Percentiles rank a stretch among this genome's conserved stretches.
phyloP scores from a whole-genome alignment of 1,140 invertebrate genomes.

The Varroa destructor region DNA sequence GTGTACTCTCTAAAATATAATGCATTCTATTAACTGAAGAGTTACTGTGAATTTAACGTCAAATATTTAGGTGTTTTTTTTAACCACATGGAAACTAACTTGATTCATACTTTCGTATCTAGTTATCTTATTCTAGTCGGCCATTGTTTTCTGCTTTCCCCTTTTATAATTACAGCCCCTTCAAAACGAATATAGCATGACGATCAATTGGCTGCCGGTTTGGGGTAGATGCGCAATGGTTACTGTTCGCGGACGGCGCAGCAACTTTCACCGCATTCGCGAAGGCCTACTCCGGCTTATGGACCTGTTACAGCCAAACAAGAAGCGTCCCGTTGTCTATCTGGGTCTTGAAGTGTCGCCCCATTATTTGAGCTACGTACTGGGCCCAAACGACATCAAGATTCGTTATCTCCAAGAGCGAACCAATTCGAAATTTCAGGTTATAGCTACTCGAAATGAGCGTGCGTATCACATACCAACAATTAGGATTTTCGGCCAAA shows the following conservation, averaged over 20 bases:
- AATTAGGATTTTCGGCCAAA: conserved; percentile 1
- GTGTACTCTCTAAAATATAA: no score
- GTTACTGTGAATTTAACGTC: no score
- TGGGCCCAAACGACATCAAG: conserved; percentile 4
- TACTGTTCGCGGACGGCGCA: conserved; percentile 1
- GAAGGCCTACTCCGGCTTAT: conserved; percentile 1
- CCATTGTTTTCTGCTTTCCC: no score
- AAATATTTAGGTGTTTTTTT: no score
- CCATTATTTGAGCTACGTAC: conserved; percentile 4
- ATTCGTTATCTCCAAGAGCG: not conserved
- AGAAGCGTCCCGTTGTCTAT: not conserved
- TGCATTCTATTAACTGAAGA: no score
- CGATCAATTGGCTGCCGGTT: conserved; percentile 11
- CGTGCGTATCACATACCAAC: not conserved
- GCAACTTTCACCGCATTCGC: conserved; percentile 1
- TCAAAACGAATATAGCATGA: conserved; percentile 14
- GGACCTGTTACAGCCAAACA: not conserved
- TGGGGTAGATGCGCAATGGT: not conserved
- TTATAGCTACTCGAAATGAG: not conserved
- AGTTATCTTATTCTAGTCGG: no score
- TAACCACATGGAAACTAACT: no score
- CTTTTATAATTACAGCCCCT: not conserved
- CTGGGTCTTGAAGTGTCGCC: conserved; percentile 15
- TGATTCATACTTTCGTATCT: no score
- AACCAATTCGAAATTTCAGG: not conserved